These are phyloP conservation scores for Lycopodina hypogea DNA, from an alignment of 37 sponge, comb jelly and placozoan genomes.

Conservation along the genomic window DNA sequence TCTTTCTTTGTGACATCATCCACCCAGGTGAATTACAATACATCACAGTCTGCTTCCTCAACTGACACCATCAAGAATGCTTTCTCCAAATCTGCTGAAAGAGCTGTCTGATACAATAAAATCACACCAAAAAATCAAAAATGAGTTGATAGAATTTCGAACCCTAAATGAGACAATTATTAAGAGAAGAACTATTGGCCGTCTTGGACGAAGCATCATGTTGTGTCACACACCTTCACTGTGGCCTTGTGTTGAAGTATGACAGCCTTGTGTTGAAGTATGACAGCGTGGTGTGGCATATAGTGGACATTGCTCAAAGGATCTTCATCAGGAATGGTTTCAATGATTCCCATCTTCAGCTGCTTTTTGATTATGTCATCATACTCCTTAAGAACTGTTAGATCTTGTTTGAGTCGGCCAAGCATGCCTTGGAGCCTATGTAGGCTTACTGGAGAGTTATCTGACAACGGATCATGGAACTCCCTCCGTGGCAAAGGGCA, in stretches of 20 bases:
- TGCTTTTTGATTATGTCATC: constrained; percentile 45
- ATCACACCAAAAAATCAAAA: constrained; percentile 42
- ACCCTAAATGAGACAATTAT: constrained; percentile 46
- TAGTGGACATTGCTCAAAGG: constrained; percentile 21
- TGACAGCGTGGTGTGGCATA: constrained; percentile 57
- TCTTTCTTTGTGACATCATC: constrained; percentile 21
- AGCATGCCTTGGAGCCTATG: constrained; percentile 38
- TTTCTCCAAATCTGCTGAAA: constrained; percentile 54
- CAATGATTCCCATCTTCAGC: constrained; percentile 42
- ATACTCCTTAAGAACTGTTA: constrained; percentile 47
- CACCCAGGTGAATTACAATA: constrained; percentile 57
- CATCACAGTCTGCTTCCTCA: constrained; percentile 28
- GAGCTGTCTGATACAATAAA: constrained; percentile 24
- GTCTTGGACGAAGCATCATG: constrained; percentile 50
- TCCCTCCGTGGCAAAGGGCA: constrained; percentile 30
- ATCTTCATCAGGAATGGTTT: constrained; percentile 5
- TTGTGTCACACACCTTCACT: constrained; percentile 40
- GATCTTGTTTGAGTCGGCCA: constrained; percentile 36
- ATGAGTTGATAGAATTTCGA: constrained; percentile 49
- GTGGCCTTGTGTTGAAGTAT: constrained; percentile 50
- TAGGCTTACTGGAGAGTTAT: constrained; percentile 46
- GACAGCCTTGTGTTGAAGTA: constrained; percentile 47
- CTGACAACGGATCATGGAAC: constrained; percentile 28
- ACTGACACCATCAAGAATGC: constrained; percentile 53
- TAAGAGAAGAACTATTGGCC: constrained; percentile 30